These are phyloP conservation scores for Podotricha telesiphe DNA, from an alignment of 2,888 invertebrate species.

Conservation along the genomic window DNA sequence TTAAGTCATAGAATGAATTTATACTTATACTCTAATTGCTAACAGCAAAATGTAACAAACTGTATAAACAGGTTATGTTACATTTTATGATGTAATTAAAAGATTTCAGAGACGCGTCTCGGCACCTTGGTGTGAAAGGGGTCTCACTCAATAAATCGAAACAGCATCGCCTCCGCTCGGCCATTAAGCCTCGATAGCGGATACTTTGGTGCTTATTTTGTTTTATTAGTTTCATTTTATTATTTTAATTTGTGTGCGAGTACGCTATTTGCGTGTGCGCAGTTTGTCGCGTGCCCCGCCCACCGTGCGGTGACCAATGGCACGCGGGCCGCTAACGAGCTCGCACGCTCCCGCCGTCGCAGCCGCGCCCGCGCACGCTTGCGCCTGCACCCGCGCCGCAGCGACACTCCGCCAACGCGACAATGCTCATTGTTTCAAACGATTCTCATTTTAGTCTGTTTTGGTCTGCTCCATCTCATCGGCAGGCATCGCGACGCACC, in stretches of 20 bases:
- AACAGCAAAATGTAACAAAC: background rate
- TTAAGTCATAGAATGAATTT: background rate
- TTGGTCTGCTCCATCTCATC: slow-evolving; percentile 68
- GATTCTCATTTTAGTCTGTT: slow-evolving; percentile 72
- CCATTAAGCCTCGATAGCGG: slow-evolving; percentile 80
- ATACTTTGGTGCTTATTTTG: slow-evolving; percentile 74
- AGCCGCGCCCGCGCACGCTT: slow-evolving; percentile 51
- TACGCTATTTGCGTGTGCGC: slow-evolving; percentile 83
- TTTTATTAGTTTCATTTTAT: slow-evolving; percentile 83
- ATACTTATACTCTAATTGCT: background rate
- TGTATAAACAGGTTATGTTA: background rate
- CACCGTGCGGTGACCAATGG: slow-evolving; percentile 67
- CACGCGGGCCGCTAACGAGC: slow-evolving; percentile 61
- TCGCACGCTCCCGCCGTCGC: slow-evolving; percentile 51
- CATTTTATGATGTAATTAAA: background rate
- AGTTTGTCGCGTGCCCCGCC: slow-evolving; percentile 77
- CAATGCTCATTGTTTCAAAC: slow-evolving; percentile 80
- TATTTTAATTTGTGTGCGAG: slow-evolving; percentile 83
- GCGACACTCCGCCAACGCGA: slow-evolving; percentile 56
- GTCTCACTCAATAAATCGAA: slow-evolving; percentile 71
- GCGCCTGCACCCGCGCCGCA: slow-evolving; percentile 52
- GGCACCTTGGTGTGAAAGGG: slow-evolving; percentile 52
- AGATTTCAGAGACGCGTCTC: slow-evolving; percentile 3
- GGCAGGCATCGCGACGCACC: slow-evolving; percentile 60
- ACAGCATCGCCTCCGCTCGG: slow-evolving; percentile 71